These are phyloP conservation scores for Drosophila nr. perissopoda DNA, from an alignment of 2,888 invertebrate genomes.

Conservation along the genomic window DNA sequence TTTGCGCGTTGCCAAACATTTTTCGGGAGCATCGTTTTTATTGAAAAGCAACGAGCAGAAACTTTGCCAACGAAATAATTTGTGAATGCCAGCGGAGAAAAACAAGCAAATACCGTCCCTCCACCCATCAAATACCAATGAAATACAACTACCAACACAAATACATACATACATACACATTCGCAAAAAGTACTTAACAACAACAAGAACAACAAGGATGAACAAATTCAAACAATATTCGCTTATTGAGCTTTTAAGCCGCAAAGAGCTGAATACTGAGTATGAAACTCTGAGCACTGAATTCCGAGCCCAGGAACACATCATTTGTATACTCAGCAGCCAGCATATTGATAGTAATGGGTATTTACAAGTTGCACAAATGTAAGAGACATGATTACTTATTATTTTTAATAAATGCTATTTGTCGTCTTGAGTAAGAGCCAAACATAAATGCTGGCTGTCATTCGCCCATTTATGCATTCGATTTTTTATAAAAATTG, in stretches of 20 bases:
- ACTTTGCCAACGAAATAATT: conserved; percentile 64
- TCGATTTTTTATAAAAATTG: conserved; percentile 16
- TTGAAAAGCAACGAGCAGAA: conserved; percentile 50
- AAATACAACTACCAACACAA: conserved; percentile 20
- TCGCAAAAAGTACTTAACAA: conserved; percentile 2
- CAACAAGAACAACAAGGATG: conserved; percentile 38
- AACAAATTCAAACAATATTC: conserved; percentile 69
- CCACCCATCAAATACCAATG: conserved; percentile 54
- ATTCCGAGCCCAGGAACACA: conserved; percentile 8
- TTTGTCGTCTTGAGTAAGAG: not conserved
- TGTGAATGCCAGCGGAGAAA: conserved; percentile 39
- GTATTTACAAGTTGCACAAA: not conserved
- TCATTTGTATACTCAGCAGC: conserved; percentile 7
- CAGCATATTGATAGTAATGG: not conserved
- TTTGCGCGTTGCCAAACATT: conserved; percentile 33
- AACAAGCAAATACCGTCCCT: conserved; percentile 1
- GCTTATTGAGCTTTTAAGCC: conserved; percentile 73
- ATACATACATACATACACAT: not conserved
- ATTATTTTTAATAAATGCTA: not conserved
- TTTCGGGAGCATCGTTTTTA: conserved; percentile 36
- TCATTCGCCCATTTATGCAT: conserved; percentile 26
- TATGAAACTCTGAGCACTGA: conserved; percentile 8
- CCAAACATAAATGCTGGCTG: conserved; percentile 46
- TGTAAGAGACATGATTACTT: not conserved
- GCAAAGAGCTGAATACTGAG: conserved; percentile 43